phyloP scores from a whole-genome alignment of 2,797 vertebrate species.

The Tolypeutes matacus region DNA sequence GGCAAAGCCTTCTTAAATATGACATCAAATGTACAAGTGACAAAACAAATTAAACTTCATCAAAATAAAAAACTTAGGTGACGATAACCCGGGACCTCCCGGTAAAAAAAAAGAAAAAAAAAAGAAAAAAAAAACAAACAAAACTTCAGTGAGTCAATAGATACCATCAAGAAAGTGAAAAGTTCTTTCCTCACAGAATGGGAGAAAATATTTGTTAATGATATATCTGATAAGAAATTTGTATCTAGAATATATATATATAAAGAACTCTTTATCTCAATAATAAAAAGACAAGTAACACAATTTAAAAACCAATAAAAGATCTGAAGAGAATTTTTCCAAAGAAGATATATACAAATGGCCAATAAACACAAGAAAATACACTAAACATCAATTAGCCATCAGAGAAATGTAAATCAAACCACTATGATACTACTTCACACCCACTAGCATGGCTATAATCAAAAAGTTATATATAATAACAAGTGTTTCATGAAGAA shows the following conservation, averaged over 20 bases:
- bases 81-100: no score
- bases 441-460: background rate
- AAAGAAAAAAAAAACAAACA: no score
- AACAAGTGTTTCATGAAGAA: background rate
- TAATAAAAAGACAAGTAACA: conserved; percentile 5
- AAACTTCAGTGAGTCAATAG: background rate
- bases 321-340: background rate
- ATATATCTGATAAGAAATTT: background rate
- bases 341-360: background rate
- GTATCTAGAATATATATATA: background rate
- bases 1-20: background rate
- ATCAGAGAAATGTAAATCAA: background rate
- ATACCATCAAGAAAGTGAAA: conserved; percentile 15
- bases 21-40: background rate
- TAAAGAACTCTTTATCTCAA: conserved; percentile 16
- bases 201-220: background rate
- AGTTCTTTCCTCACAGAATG: background rate
- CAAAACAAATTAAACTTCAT: background rate
- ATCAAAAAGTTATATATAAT: no score
- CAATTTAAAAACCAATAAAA: conserved; percentile 1
- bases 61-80: background rate
- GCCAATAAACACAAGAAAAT: background rate
- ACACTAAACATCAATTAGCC: background rate
- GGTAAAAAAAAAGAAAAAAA: no score
- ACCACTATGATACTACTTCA: background rate